A percentile compares a stretch with the other conserved stretches of the same genome.
Conservation (phyloP, 2,797 vertebrate species). For the Myiothlypis coronata region DNA sequence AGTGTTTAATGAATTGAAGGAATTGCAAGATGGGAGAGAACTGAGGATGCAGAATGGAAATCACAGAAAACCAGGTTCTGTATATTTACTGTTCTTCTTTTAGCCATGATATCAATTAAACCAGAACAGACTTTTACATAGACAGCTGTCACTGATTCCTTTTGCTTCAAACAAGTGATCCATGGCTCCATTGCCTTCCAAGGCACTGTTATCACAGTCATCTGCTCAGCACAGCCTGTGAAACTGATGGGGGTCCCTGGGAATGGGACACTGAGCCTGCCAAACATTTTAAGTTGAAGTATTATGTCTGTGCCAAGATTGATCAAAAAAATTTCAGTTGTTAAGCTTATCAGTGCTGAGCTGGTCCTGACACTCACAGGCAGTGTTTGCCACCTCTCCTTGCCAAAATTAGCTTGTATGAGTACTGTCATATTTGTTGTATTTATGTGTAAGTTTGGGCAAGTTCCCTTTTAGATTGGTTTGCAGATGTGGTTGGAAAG, state of each 20-base stretch:
- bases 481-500: conserved; percentile 54
- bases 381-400: neutral
- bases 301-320: neutral
- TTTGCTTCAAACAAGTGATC: neutral
- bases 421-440: neutral
- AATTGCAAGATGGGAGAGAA: neutral
- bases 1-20: neutral
- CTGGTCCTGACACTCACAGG: neutral
- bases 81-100: neutral
- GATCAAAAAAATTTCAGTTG: neutral
- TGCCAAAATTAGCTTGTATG: neutral
- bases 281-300: neutral
- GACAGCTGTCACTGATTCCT: neutral
- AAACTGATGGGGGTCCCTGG: neutral
- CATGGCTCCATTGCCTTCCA: neutral
- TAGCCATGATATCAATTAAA: neutral
- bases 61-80: neutral
- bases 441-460: conserved; percentile 8
- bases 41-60: neutral
- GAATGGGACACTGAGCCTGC: neutral
- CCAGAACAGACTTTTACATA: neutral
- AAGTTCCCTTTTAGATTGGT: conserved; percentile 44
- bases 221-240: neutral
- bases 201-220: neutral
- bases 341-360: neutral